phyloP scores from a whole-genome alignment of 2,113 vertebrate genomes.

The Bujurquina vittata region DNA sequence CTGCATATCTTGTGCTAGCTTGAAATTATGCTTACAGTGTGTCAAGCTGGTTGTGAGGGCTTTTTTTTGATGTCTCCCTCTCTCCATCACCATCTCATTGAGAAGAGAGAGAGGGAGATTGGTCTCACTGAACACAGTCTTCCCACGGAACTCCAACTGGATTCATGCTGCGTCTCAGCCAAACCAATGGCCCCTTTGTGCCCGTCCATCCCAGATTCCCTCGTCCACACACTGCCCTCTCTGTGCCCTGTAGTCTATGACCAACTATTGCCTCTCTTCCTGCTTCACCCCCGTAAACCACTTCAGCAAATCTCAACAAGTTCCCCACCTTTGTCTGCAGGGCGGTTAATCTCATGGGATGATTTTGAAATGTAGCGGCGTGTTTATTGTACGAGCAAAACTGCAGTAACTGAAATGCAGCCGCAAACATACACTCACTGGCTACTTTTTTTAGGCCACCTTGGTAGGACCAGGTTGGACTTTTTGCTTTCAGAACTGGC shows the following conservation, averaged over 20 bases:
- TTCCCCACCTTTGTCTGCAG: constrained; percentile 2
- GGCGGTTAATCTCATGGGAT: not conserved
- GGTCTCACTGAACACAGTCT: constrained; percentile 30
- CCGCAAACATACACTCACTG: not conserved
- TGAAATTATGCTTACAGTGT: constrained; percentile 1
- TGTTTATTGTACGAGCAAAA: not conserved
- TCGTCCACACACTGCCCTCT: constrained; percentile 65
- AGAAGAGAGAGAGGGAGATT: constrained; percentile 12
- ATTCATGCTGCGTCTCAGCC: constrained; percentile 61
- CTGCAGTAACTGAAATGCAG: not conserved
- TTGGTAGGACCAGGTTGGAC: not conserved
- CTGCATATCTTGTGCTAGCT: constrained; percentile 10
- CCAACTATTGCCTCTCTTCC: constrained; percentile 17
- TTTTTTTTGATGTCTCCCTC: constrained; percentile 39
- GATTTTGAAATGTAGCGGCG: not conserved
- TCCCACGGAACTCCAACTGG: constrained; percentile 67
- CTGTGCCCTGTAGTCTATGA: constrained; percentile 47
- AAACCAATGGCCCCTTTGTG: constrained; percentile 70
- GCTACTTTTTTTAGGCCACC: not conserved
- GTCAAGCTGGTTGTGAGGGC: not conserved
- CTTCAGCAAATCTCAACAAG: constrained; percentile 3
- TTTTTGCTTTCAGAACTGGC: not conserved
- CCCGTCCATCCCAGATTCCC: constrained; percentile 52
- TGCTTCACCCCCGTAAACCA: constrained; percentile 1
- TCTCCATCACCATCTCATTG: constrained; percentile 29